phyloP scores from a whole-genome alignment of 2,113 vertebrate species.

The Otus sunia region DNA sequence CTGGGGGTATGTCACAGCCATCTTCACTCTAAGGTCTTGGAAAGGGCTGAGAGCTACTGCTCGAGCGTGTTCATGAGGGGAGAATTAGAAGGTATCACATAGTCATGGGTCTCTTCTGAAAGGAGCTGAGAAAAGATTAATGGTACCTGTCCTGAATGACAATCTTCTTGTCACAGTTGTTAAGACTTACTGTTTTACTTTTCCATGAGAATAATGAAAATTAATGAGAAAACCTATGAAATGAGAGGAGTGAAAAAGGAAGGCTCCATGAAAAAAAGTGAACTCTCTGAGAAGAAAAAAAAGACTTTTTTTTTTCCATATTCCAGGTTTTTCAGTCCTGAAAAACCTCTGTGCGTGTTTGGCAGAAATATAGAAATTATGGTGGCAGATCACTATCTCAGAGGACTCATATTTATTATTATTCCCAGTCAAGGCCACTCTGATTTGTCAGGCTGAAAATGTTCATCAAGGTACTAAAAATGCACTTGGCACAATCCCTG shows the following conservation, averaged over 20 bases:
- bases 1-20: no score
- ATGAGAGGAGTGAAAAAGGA: not conserved
- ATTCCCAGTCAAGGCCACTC: not conserved
- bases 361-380: not conserved
- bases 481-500: not conserved
- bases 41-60: not conserved
- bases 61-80: accelerated
- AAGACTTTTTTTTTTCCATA: not conserved
- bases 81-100: not conserved
- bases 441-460: not conserved
- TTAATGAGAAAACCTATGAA: not conserved
- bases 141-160: not conserved
- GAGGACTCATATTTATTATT: not conserved
- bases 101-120: not conserved
- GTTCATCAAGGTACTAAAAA: not conserved
- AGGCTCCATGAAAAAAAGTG: not conserved
- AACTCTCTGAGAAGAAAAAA: no score
- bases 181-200: not conserved
- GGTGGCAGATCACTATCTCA: not conserved
- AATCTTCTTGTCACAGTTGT: not conserved
- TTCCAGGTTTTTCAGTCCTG: not conserved
- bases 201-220: not conserved
- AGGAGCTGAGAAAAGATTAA: not conserved
- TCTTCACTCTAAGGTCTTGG: not conserved
- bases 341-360: not conserved